Base-by-base conservation (phyloP, 2,797 vertebrate genomes). In the Lacerta viridis region DNA sequence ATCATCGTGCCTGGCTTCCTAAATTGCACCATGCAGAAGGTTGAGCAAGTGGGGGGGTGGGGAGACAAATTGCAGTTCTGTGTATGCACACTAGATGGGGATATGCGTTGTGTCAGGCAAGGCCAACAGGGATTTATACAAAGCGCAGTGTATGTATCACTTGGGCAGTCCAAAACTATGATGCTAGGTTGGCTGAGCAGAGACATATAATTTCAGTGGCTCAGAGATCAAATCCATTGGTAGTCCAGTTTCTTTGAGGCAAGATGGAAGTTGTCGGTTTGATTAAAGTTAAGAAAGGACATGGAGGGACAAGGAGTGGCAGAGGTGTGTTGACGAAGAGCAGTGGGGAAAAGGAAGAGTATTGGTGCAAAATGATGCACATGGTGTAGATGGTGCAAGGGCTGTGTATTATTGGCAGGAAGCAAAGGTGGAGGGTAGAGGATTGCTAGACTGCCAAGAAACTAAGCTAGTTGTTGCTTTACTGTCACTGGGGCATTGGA, bases 401-500 rank as follows among this genome's bases (percentile, higher is more conserved):
- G 17, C 41, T 46, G 15, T 69, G 81, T 29, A 29, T 39, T 11
- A 2, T 3, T 41, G 25, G 5, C 29, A 43, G 39, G 55, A 50
- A 50, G 4, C 13, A 59, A 6, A 46, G 18, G 50, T 50, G 50
- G 50, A 50, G 68, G 1, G 29, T 41, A 25, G 39, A 50, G 33
- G 25, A 39, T 5, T 39, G 41, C 39, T 27, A 27, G 46, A 36
- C 17, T 64, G n/a, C 50, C 72, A 59, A n/a, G 72, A 59, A 83
- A 74, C 72, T 87, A 39, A 81, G 50, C 39, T n/a, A 80, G 27
- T 87, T 36, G 33, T 29, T 80, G 79, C 50, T 81, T 87, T 41
- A 43, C 25, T 64, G 39, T 61, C 29, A 7, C 17, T 36, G 46
- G 25, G 36, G 29, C 72, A 36, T 11, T 77, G 33, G 18, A 68